Conservation (phyloP, 2,797 vertebrate genomes). For the Sciurus vulgaris region DNA sequence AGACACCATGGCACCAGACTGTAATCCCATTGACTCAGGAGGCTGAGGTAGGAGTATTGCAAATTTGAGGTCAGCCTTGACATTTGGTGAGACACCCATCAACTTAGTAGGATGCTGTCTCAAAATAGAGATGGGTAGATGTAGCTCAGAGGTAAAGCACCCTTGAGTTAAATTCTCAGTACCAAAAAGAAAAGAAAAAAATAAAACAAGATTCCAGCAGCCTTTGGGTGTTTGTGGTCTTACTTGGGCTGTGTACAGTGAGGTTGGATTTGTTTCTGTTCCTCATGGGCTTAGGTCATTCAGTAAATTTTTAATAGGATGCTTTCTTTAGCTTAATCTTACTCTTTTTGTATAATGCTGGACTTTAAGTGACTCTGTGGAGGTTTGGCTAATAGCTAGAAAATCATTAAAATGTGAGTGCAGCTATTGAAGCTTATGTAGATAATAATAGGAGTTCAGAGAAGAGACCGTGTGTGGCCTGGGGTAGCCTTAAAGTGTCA, state of each 20-base stretch:
- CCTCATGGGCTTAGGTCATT: background rate
- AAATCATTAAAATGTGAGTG: constrained; percentile 32
- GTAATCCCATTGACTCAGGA: too few relatives aligned
- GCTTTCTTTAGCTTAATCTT: constrained; percentile 51
- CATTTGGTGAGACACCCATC: too few relatives aligned
- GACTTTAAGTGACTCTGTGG: constrained; percentile 26
- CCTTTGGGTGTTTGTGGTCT: background rate
- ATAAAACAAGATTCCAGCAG: background rate
- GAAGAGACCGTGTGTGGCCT: background rate
- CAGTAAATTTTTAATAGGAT: constrained; percentile 11
- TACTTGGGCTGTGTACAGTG: background rate
- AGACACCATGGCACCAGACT: too few relatives aligned
- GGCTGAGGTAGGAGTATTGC: too few relatives aligned
- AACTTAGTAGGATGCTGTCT: too few relatives aligned
- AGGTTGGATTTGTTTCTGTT: constrained; percentile 62
- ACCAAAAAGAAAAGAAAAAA: too few relatives aligned
- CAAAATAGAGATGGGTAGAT: too few relatives aligned
- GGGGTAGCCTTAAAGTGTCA: background rate
- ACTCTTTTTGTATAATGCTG: background rate
- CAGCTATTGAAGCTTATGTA: background rate
- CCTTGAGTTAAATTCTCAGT: too few relatives aligned
- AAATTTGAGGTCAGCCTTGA: too few relatives aligned
- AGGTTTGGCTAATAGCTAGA: constrained; percentile 42
- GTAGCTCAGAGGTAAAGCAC: too few relatives aligned
- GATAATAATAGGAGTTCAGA: constrained; percentile 24